A percentile compares a stretch with the other conserved stretches of the same genome.
Conservation (phyloP, 2,888 invertebrate species). For the Apamea sordens region DNA sequence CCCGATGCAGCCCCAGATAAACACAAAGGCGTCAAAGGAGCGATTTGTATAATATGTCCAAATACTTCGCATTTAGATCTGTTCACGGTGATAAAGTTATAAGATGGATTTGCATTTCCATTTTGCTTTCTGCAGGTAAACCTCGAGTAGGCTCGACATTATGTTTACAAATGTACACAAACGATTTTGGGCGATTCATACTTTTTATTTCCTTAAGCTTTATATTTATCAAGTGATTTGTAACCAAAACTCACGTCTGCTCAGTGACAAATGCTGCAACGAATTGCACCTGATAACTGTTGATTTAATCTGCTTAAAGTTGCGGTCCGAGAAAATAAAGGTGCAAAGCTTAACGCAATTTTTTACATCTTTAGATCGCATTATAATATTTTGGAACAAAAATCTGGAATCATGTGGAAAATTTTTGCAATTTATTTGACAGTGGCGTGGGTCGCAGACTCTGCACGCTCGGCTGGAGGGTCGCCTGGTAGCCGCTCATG, state of each 20-base stretch:
- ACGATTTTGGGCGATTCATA: slow-evolving; percentile 52
- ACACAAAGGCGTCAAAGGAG: slow-evolving; percentile 80
- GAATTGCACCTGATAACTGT: slow-evolving; percentile 72
- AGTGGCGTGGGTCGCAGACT: slow-evolving; percentile 96
- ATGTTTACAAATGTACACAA: slow-evolving; percentile 64
- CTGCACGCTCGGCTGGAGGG: slow-evolving; percentile 94
- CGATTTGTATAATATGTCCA: slow-evolving; percentile 84
- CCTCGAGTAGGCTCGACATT: slow-evolving; percentile 51
- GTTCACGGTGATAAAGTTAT: slow-evolving; percentile 73
- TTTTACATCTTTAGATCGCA: slow-evolving; percentile 62
- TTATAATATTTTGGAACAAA: slow-evolving; percentile 53
- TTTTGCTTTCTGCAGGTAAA: slow-evolving; percentile 57
- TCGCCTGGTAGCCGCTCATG: slow-evolving; percentile 93
- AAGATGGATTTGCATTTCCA: slow-evolving; percentile 72
- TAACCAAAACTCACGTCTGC: slow-evolving; percentile 58
- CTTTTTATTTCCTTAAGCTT: slow-evolving; percentile 60
- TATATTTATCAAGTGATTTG: slow-evolving; percentile 66
- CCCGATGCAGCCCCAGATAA: slow-evolving; percentile 80
- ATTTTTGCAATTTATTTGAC: slow-evolving; percentile 66
- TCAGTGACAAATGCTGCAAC: slow-evolving; percentile 72
- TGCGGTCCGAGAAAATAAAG: slow-evolving; percentile 62
- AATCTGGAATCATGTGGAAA: slow-evolving; percentile 54
- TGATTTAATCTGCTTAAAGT: slow-evolving; percentile 75
- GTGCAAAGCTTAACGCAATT: slow-evolving; percentile 71
- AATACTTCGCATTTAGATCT: slow-evolving; percentile 81